Evolutionary conservation across 1,140 invertebrate genomes (phyloP).

Genomic region (Lethrus apterus): DNA sequence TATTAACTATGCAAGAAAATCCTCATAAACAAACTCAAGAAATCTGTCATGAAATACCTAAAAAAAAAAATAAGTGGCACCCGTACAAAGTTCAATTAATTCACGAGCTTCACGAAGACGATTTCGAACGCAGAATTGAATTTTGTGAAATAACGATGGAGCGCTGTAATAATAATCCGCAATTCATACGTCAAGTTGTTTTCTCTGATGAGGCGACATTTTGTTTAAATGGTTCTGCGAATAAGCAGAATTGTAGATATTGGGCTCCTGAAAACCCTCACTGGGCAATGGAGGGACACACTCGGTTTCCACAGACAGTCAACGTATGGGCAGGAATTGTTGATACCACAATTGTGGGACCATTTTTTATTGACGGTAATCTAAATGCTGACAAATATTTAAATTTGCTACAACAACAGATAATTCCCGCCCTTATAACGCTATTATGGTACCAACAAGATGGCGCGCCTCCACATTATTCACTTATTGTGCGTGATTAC

Average conservation of each 20-base stretch:
- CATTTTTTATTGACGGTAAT: neutral
- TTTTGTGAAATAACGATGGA: too few relatives aligned
- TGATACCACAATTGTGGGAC: neutral
- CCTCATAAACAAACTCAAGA: neutral
- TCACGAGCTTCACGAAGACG: too few relatives aligned
- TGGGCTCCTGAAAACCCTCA: constrained; percentile 10
- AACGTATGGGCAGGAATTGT: neutral
- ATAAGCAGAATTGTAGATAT: too few relatives aligned
- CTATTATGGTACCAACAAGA: neutral
- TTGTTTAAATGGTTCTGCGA: constrained; percentile 1
- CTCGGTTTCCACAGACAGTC: neutral
- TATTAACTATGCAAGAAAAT: constrained; percentile 4
- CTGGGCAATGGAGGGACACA: constrained; percentile 1
- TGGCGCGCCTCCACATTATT: neutral
- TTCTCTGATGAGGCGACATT: too few relatives aligned
- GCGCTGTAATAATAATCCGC: too few relatives aligned
- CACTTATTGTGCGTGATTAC: neutral
- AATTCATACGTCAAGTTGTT: too few relatives aligned
- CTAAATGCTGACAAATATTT: neutral
- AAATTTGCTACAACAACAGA: too few relatives aligned
- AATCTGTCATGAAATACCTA: too few relatives aligned
- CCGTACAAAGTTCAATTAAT: too few relatives aligned
- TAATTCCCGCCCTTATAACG: too few relatives aligned
- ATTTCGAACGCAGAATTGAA: too few relatives aligned
- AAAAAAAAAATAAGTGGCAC: too few relatives aligned